A percentile compares a stretch with the other conserved stretches of the same genome.
phyloP scores from a whole-genome alignment of 2,888 invertebrate genomes.

The Limulus polyphemus region DNA sequence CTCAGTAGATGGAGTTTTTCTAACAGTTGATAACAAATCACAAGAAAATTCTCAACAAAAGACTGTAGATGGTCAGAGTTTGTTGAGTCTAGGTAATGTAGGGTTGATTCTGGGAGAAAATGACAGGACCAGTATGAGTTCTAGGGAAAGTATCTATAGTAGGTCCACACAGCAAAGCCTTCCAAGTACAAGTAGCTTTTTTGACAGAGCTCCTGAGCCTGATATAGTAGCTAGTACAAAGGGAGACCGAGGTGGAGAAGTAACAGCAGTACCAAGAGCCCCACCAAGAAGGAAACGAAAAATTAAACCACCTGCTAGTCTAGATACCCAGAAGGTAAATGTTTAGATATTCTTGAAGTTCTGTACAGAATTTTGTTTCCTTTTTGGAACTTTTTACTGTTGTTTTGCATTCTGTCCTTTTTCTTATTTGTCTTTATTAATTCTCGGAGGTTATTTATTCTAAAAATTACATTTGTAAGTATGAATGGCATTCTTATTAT shows the following conservation, averaged over 20 bases:
- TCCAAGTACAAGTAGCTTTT: background rate
- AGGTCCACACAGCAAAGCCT: background rate
- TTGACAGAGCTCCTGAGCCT: slow-evolving; percentile 47
- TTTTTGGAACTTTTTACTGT: no score
- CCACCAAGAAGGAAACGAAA: slow-evolving; percentile 65
- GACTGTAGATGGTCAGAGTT: slow-evolving; percentile 47
- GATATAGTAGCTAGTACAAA: slow-evolving; percentile 90
- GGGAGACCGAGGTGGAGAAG: slow-evolving; percentile 30
- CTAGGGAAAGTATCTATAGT: background rate
- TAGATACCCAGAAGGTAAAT: no score
- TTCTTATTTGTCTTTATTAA: no score
- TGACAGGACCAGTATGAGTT: slow-evolving; percentile 4
- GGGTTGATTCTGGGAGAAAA: slow-evolving; percentile 57
- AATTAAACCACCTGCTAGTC: background rate
- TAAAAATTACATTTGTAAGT: no score
- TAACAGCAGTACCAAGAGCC: slow-evolving; percentile 51
- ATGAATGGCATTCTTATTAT: no score
- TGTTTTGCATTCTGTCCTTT: no score
- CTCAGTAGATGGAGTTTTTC: slow-evolving; percentile 54
- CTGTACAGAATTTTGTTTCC: no score
- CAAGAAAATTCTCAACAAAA: no score
- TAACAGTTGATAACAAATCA: background rate
- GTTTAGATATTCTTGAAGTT: no score
- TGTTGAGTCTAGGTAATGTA: slow-evolving; percentile 72
- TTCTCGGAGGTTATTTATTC: no score